phyloP scores from a whole-genome alignment of 2,797 vertebrate species.

The Rhinoraja longicauda region DNA sequence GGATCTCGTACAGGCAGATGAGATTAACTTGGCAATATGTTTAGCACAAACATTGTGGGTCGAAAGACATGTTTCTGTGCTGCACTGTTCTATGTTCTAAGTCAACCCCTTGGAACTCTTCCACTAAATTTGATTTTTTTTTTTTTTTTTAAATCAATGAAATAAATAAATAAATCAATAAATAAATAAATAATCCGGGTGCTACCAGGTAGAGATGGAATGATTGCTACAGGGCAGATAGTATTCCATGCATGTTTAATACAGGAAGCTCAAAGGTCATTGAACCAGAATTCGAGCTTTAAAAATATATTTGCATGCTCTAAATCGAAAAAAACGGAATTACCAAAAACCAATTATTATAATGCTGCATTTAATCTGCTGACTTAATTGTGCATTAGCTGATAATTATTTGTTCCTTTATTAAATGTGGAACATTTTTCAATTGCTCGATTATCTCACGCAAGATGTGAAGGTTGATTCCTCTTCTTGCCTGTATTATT shows the following conservation, averaged over 20 bases:
- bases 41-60: too few species aligned
- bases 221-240: neutral
- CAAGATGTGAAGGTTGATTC: neutral
- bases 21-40: too few species aligned
- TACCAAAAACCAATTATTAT: neutral
- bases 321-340: neutral
- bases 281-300: neutral
- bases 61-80: too few species aligned
- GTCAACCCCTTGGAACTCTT: too few species aligned
- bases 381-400: neutral
- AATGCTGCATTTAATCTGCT: neutral
- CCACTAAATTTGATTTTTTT: too few species aligned
- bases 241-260: neutral
- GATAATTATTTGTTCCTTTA: neutral
- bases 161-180: neutral
- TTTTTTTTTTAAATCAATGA: too few species aligned
- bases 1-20: too few species aligned
- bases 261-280: neutral
- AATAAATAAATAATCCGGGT: neutral
- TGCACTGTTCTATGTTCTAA: too few species aligned
- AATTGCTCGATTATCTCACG: neutral
- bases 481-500: neutral
- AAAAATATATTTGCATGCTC: too few species aligned
- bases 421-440: neutral
- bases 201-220: neutral